phyloP scores from a whole-genome alignment of 2,888 invertebrate species.

The Parnassius mnemosyne region DNA sequence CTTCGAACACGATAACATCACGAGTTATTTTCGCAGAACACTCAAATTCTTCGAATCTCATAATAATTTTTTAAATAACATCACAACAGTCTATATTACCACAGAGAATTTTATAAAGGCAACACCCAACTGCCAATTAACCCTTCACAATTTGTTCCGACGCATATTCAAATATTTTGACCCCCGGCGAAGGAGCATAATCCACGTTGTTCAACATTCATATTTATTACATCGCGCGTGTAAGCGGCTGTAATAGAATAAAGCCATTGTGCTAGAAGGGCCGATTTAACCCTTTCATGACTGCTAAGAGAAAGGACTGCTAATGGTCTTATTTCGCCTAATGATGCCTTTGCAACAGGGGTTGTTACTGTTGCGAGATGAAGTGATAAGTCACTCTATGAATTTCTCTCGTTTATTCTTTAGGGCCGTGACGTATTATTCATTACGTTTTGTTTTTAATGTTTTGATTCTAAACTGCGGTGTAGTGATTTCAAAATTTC shows the following conservation, averaged over 20 bases:
- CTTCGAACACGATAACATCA: too few relatives aligned
- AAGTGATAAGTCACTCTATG: slow-evolving; percentile 74
- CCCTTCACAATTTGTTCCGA: slow-evolving; percentile 72
- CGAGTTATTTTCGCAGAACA: too few relatives aligned
- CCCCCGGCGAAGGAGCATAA: slow-evolving; percentile 75
- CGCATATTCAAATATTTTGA: slow-evolving; percentile 79
- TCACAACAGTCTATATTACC: slow-evolving; percentile 34
- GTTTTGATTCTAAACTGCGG: neutral
- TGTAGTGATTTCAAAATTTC: slow-evolving; percentile 8
- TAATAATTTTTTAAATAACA: slow-evolving; percentile 19
- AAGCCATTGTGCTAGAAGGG: slow-evolving; percentile 72
- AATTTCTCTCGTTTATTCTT: slow-evolving; percentile 56
- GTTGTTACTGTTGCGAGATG: slow-evolving; percentile 72
- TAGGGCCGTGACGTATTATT: slow-evolving; percentile 36
- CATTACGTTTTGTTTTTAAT: slow-evolving; percentile 24
- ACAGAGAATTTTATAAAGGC: slow-evolving; percentile 47
- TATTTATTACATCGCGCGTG: slow-evolving; percentile 79
- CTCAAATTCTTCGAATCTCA: too few relatives aligned
- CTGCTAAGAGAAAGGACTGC: slow-evolving; percentile 76
- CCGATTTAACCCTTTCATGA: slow-evolving; percentile 76
- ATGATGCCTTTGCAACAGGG: slow-evolving; percentile 66
- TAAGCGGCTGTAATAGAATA: slow-evolving; percentile 76
- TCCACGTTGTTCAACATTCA: slow-evolving; percentile 77
- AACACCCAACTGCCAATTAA: slow-evolving; percentile 63
- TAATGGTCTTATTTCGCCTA: slow-evolving; percentile 79